Percentiles rank a stretch among this genome's conserved stretches.
phyloP scores from a whole-genome alignment of 2,113 vertebrate species.

The Rhineura floridana region DNA sequence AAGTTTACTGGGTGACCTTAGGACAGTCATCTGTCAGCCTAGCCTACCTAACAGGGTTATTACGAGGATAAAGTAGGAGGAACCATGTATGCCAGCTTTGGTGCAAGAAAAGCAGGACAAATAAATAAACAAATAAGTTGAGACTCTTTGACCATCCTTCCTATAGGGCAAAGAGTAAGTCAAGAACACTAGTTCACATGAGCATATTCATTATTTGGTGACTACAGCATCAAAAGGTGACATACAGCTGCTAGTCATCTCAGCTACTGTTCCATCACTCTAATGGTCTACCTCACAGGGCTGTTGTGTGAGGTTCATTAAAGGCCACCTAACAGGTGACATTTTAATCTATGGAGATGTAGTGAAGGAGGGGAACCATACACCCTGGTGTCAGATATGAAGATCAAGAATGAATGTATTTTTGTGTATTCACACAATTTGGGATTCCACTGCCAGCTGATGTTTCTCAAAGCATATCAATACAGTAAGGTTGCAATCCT shows the following conservation, averaged over 20 bases:
- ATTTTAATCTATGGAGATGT: neutral
- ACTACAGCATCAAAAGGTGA: neutral
- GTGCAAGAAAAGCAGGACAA: neutral
- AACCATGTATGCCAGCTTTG: neutral
- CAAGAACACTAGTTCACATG: neutral
- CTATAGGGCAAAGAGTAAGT: neutral
- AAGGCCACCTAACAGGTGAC: neutral
- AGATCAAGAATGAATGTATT: neutral
- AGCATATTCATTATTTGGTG: neutral
- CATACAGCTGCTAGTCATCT: neutral
- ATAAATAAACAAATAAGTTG: neutral
- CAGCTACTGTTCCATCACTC: too few species aligned
- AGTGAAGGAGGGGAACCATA: neutral
- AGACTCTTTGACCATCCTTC: neutral
- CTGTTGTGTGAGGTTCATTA: neutral
- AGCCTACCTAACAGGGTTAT: neutral
- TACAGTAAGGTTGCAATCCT: too few species aligned
- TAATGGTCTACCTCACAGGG: neutral
- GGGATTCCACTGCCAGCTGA: neutral
- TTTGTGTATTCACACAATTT: neutral
- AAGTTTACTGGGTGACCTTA: neutral
- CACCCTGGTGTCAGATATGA: neutral
- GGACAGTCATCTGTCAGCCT: neutral
- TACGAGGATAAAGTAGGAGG: neutral
- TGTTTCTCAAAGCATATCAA: neutral